Evolutionary conservation across 2,888 invertebrate genomes (phyloP).

Genomic region (Metellina segmentata): DNA sequence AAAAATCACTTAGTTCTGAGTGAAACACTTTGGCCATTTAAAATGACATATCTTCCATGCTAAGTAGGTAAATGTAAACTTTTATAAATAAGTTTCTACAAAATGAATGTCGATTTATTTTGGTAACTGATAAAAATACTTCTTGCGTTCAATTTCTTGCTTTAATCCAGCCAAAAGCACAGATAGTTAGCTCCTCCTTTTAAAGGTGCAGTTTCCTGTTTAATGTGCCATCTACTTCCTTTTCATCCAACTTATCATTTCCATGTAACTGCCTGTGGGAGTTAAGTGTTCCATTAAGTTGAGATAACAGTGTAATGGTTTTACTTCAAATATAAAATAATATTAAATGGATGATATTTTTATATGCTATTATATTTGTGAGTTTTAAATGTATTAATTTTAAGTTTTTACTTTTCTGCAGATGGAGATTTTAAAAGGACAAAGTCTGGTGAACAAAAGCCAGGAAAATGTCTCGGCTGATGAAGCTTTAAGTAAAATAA

Average conservation of each 20-base stretch:
- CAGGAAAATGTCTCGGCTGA: constrained; percentile 34
- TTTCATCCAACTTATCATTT: constrained; percentile 19
- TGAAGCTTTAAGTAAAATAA: constrained; percentile 79
- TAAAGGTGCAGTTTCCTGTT: constrained; percentile 72
- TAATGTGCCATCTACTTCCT: constrained; percentile 61
- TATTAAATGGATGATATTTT: not conserved
- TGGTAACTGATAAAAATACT: not conserved
- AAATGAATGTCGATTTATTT: not conserved
- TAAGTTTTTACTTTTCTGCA: constrained; percentile 10
- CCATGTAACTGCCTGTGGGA: not conserved
- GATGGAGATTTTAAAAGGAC: constrained; percentile 71
- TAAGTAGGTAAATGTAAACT: too few species aligned
- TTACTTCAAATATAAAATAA: not conserved
- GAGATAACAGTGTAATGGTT: not conserved
- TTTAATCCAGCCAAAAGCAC: not conserved
- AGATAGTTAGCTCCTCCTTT: not conserved
- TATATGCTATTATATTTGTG: not conserved
- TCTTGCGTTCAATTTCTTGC: not conserved
- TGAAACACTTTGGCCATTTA: too few species aligned
- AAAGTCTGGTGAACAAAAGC: constrained; percentile 67
- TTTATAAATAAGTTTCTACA: too few species aligned
- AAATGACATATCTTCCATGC: too few species aligned
- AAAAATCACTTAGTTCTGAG: too few species aligned
- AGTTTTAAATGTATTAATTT: not conserved
- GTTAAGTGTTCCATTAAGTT: not conserved